phyloP scores from a whole-genome alignment of 2,888 invertebrate genomes.

The Drosophila testacea region DNA sequence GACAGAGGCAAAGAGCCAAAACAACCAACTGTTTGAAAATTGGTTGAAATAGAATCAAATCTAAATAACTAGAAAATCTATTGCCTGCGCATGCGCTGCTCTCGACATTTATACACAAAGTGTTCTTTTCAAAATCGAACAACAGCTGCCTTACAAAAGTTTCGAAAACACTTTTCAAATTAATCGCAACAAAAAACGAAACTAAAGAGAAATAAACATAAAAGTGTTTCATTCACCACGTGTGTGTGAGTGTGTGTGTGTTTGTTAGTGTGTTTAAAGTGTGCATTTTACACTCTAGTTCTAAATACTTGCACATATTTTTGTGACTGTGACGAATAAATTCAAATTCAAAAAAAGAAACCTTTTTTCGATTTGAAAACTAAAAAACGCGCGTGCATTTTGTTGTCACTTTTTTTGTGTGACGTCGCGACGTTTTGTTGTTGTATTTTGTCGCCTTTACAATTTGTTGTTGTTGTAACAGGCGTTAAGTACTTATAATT shows the following conservation, averaged over 20 bases:
- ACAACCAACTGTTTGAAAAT: conserved; percentile 35
- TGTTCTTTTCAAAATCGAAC: conserved; percentile 48
- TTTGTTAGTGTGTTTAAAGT: conserved; percentile 5
- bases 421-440: conserved; percentile 32
- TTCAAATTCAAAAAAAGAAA: conserved; percentile 24
- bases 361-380: conserved; percentile 4
- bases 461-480: conserved; percentile 22
- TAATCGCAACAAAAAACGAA: not conserved
- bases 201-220: conserved; percentile 17
- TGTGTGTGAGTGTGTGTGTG: conserved; percentile 12
- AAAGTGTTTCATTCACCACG: conserved; percentile 29
- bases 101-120: conserved; percentile 32
- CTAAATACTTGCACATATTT: conserved; percentile 30
- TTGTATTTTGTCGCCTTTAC: conserved; percentile 13
- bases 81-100: conserved; percentile 69
- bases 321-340: conserved; percentile 41
- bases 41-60: conserved; percentile 30
- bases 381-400: conserved; percentile 27
- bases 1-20: conserved; percentile 50
- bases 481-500: conserved; percentile 27
- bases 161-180: conserved; percentile 33
- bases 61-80: conserved; percentile 19
- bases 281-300: conserved; percentile 13
- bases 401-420: conserved; percentile 14
- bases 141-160: conserved; percentile 62